Base-by-base conservation (phyloP, 2,797 vertebrate genomes). In the Sebastolobus altivelis region DNA sequence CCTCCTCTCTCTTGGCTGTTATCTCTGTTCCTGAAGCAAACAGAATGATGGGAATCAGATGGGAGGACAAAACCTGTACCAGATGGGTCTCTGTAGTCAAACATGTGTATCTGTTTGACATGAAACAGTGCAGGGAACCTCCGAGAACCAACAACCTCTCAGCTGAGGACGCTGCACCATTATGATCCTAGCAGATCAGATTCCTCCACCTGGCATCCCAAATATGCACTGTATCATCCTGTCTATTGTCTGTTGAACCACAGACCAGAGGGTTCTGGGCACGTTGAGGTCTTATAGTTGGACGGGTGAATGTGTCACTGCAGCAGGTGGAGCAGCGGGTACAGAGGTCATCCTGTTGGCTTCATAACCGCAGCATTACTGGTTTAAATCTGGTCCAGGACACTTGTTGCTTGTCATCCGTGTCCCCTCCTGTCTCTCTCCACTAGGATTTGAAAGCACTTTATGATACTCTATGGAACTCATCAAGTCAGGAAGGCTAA, bases 191-290 rank as follows among this genome's bases (percentile, higher is more conserved):
- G 74, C 75, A 81, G 86, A 86, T 91, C 88, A 70, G 77, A 85
- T 93, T 89, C 84, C 84, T 83, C 83, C 86, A 88, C 68, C 87
- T 84, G 87, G 82, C 85, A 89, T 92, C 88, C 67, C 43, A 84
- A 66, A 82, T 63, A 89, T 74, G 81, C 82, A 9, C 43, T 13
- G 63, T 83, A 70, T 87, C 77, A 69, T 81, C 66, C 76, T 65
- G 78, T 65, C 82, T 59, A 71, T 81, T 87, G 89, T 91, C 65
- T 71, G 61, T 59, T 10, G 65, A 2, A 18, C 49, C 69, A 2
- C 77, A 77, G 72, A 63, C 3, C 69, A 1, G 31, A n/a, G 27
- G 70, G 22, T 79, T 43, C 52, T 31, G 35, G 77, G 52, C 14
- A 20, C 52, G 78, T 29, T 8, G 58, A 31, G 84, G 62, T 73